Percentiles rank a stretch among this genome's conserved stretches.
Evolutionary conservation across 2,888 invertebrate species (phyloP).

Genomic region (Plagodis dolabraria): DNA sequence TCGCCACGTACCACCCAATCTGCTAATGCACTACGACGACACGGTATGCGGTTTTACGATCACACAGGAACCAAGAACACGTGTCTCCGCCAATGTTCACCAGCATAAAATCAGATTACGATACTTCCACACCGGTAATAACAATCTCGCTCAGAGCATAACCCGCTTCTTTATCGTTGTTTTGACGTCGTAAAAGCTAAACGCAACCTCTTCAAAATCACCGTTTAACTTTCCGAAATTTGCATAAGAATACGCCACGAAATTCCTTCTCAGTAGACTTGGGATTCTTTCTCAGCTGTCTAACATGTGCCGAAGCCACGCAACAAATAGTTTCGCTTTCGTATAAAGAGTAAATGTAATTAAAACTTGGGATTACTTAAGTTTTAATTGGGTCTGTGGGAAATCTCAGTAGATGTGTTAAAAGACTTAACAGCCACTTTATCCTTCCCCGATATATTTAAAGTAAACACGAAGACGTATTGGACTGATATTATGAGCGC

Average conservation of each 20-base stretch:
- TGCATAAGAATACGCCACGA: slow-evolving; percentile 21
- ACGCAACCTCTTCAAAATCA: slow-evolving; percentile 23
- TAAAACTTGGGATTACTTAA: slow-evolving; percentile 58
- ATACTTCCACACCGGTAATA: slow-evolving; percentile 23
- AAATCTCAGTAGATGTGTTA: slow-evolving; percentile 33
- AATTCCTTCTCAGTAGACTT: slow-evolving; percentile 11
- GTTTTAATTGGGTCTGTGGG: slow-evolving; percentile 54
- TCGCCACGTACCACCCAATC: slow-evolving; percentile 52
- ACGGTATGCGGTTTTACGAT: slow-evolving; percentile 31
- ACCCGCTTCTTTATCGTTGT: slow-evolving; percentile 27
- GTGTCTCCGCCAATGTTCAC: slow-evolving; percentile 18
- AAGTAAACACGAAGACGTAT: slow-evolving; percentile 16
- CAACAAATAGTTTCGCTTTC: slow-evolving; percentile 51
- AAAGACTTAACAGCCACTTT: slow-evolving; percentile 23
- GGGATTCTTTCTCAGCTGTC: slow-evolving; percentile 14
- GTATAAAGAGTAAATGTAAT: slow-evolving; percentile 55
- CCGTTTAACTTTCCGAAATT: slow-evolving; percentile 22
- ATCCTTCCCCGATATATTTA: slow-evolving; percentile 14
- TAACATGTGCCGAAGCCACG: slow-evolving; percentile 12
- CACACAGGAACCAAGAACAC: slow-evolving; percentile 9
- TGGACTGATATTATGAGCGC: slow-evolving; percentile 13
- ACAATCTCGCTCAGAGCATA: slow-evolving; percentile 21
- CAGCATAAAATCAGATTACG: slow-evolving; percentile 26
- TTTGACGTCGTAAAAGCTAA: slow-evolving; percentile 30
- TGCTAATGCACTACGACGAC: slow-evolving; percentile 45